Percentiles rank a stretch among this genome's conserved stretches.
phyloP scores from a whole-genome alignment of 2,113 vertebrate genomes.

The Mystacornis crossleyi region DNA sequence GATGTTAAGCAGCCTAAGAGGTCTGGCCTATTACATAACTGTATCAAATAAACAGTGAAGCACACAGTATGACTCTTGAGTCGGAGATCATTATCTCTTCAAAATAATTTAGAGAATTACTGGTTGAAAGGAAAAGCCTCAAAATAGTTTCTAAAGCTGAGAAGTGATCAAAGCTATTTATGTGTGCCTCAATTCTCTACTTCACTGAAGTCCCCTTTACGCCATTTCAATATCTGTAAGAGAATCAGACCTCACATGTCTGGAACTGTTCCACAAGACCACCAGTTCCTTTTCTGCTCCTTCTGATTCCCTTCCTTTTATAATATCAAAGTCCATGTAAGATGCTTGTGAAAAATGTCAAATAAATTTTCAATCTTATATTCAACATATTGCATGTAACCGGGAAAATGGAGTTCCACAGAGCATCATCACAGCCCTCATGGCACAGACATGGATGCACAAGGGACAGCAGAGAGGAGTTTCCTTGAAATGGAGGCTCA shows the following conservation, averaged over 20 bases:
- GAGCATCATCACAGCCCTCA: not conserved
- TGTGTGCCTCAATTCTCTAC: not conserved
- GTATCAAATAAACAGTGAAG: not conserved
- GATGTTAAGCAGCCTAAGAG: not conserved
- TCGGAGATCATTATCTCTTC: not conserved
- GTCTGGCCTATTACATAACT: not conserved
- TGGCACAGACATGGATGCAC: not conserved
- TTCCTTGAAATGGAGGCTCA: not conserved
- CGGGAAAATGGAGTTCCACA: rapidly evolving
- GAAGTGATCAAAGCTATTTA: not conserved
- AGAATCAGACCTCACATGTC: not conserved
- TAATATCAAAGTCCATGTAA: not conserved
- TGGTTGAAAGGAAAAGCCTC: not conserved
- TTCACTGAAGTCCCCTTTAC: not conserved
- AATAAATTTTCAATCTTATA: not conserved
- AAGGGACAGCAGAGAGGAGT: not conserved
- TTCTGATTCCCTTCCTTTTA: not conserved
- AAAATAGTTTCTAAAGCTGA: not conserved
- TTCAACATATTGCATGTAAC: not conserved
- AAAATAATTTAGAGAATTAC: not conserved
- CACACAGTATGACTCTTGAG: not conserved
- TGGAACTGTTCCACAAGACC: not conserved
- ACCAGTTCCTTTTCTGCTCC: not conserved
- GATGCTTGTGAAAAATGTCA: not conserved
- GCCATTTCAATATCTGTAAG: not conserved